Percentiles rank a stretch among this genome's conserved stretches.
Conservation (phyloP, 2,888 invertebrate species). For the Cosmia pyralina region DNA sequence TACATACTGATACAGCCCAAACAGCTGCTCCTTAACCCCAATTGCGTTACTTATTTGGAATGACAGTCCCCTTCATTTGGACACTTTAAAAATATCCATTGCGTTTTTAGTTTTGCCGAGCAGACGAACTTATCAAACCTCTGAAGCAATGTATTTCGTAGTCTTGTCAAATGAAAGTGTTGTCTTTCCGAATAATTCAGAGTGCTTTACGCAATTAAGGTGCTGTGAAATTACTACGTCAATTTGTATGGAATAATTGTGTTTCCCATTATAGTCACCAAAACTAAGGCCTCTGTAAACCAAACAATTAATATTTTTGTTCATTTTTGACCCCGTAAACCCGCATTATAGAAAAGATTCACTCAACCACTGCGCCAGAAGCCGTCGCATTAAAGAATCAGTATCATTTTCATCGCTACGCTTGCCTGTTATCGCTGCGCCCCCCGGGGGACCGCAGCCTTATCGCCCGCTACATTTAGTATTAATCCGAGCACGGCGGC, state of each 20-base stretch:
- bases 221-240: too few species aligned
- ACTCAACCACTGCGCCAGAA: conserved; percentile 9
- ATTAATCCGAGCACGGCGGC: conserved; percentile 28
- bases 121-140: not conserved
- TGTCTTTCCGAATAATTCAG: not conserved
- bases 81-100: not conserved
- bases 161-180: too few species aligned
- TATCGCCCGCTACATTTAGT: conserved; percentile 39
- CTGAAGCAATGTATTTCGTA: not conserved
- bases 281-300: not conserved
- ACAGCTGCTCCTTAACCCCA: too few species aligned
- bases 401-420: conserved; percentile 16
- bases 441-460: conserved; percentile 20
- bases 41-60: too few species aligned
- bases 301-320: not conserved
- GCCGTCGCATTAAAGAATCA: conserved; percentile 33
- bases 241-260: too few species aligned
- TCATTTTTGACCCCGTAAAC: not conserved
- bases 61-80: too few species aligned
- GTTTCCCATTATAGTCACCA: too few species aligned
- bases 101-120: not conserved
- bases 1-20: too few species aligned
- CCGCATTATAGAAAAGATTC: not conserved
- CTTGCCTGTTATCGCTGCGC: conserved; percentile 29
- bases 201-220: too few species aligned